Evolutionary conservation across 2,888 invertebrate species (phyloP), one percentile per base, ranked within the genome.

Genomic region (Athalia rosae): DNA sequence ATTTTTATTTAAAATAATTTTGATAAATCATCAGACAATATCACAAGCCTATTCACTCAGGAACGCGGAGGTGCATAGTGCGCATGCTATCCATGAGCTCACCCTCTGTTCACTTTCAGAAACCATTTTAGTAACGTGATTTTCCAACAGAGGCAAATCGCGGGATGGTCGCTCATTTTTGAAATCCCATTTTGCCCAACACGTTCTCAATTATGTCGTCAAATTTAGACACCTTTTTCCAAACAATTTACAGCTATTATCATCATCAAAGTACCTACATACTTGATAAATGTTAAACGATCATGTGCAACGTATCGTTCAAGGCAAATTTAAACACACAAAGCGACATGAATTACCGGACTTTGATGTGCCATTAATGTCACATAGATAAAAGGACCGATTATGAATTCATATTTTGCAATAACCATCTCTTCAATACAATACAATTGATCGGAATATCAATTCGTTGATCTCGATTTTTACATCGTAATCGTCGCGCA

Each of bases 331-430:
- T 28, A 2, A 28, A 15, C 67, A 11, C 13, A 11, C 45, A 13
- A 41, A 63, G 63, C 13, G 43, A 58, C n/a, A 45, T 71, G 58
- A 28, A 28, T 71, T 71, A 56, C 56, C 77, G 79, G 71, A 71
- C 71, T 45, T 71, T 71, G 41, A 71, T 45, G 71, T 58, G 43
- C 58, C 71, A 71, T 71, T 56, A 71, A 71, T 58, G 71, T 71
- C 71, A 45, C 58, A 58, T 77, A 67, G 79, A 80, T 80, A 78
- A 79, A 79, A 69, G 79, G 77, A 74, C 71, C 76, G 77, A 64
- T 77, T 80, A 80, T 59, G n/a, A n/a, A n/a, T 63, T 79, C 79
- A 63, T 47, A 78, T 66, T 71, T 77, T 63, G 73, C 66, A 76
- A 67, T 79, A 53, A 76, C 64, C n/a, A 43, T 63, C 13, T 61